phyloP scores from a whole-genome alignment of 2,797 vertebrate genomes.

The Austrolebias charrua region DNA sequence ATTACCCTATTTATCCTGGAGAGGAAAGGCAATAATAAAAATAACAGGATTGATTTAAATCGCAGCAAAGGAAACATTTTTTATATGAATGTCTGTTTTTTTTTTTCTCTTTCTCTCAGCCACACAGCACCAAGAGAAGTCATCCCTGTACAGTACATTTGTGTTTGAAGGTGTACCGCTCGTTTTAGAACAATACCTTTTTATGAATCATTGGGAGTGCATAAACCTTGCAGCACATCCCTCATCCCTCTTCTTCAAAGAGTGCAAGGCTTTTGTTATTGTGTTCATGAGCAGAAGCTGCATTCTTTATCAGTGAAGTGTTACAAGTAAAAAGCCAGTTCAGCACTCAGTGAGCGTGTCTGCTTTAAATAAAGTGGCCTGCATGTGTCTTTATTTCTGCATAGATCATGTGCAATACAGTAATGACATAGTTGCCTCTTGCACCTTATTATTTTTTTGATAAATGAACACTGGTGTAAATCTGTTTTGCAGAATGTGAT shows the following conservation, averaged over 20 bases:
- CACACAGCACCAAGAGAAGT: conserved; percentile 1
- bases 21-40: conserved; percentile 66
- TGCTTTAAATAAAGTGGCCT: conserved; percentile 24
- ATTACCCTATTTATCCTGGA: conserved; percentile 65
- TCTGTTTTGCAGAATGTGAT: conserved; percentile 9
- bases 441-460: conserved; percentile 11
- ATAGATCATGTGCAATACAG: conserved; percentile 7
- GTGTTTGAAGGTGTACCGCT: conserved; percentile 22
- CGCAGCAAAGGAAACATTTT: conserved; percentile 58
- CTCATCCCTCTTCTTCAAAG: conserved; percentile 12
- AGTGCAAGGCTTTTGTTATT: conserved; percentile 25
- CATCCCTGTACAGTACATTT: conserved; percentile 28
- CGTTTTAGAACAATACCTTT: conserved; percentile 42
- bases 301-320: conserved; percentile 43
- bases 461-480: conserved; percentile 22
- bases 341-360: conserved; percentile 27
- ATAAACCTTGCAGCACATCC: conserved; percentile 29
- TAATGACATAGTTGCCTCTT: neutral
- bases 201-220: conserved; percentile 40
- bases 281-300: conserved; percentile 36
- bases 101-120: conserved; percentile 26
- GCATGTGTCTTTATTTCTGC: conserved; percentile 10
- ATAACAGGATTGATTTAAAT: conserved; percentile 72
- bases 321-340: conserved; percentile 23
- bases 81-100: conserved; percentile 3